Base-by-base conservation (phyloP, 1,140 invertebrate genomes). In the Polypedilum pembai region DNA sequence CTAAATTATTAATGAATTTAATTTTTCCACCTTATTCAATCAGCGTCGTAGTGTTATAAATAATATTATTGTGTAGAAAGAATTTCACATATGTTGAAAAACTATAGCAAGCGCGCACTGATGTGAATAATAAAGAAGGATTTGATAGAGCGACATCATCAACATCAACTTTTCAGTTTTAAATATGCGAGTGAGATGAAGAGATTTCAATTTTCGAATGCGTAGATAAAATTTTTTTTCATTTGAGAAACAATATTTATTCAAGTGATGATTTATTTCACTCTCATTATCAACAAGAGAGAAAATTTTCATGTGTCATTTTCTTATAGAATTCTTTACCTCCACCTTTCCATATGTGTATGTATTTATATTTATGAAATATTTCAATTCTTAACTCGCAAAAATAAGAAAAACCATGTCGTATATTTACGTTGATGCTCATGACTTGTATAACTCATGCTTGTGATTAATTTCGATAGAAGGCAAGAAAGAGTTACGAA, bases 1-100 rank as follows among this genome's bases (percentile, higher is more conserved):
- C 45, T 69, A 69, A 69, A 69, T 69, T 69, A 69, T 69, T 69
- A 69, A 69, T 69, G 65, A 69, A 69, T 69, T 69, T 69, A 69
- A 69, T 69, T 69, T 69, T 69, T 69, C 65, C 65, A 69, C 18
- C 20, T 69, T 69, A 20, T 69, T 69, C 65, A 69, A 69, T 69
- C 65, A 69, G 20, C 65, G 18, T 8, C 20, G 45, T 17, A 20
- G 17, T 7, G 20, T 18, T 69, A 69, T 21, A 20, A 56, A 69
- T 69, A 21, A 69, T 7, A 69, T 69, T 18, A 18, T 21, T 69
- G 65, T 69, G 1, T 0, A 8, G 17, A 69, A 69, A 69, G 7
- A 66, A 17, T 66, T 66, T 17, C 8, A 17, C 18, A 66, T 69
- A 18, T 69, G 8, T 18, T 69, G 17, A 69, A 69, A 56, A 56